Evolutionary conservation across 2,113 vertebrate species (phyloP).

Genomic region (Epinephelus cyanopodus): DNA sequence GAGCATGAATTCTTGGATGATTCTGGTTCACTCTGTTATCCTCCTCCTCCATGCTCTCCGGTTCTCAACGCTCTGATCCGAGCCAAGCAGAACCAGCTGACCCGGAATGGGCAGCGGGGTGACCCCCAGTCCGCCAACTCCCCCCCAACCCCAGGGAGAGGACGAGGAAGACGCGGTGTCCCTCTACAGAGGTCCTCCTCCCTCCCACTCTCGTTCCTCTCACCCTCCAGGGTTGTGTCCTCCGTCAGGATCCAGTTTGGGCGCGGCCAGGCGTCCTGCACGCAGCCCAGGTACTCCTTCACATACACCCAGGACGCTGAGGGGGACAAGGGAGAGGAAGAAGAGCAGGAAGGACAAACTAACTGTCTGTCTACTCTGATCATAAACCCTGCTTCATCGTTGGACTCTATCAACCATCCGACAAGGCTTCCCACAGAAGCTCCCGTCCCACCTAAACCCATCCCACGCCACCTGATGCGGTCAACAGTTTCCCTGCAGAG

Average conservation of each 20-base stretch:
- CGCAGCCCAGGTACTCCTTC: conserved; percentile 89
- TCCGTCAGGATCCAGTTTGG: conserved; percentile 92
- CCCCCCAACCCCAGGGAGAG: conserved; percentile 67
- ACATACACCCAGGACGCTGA: conserved; percentile 81
- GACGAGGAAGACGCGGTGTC: conserved; percentile 63
- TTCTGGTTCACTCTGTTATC: neutral
- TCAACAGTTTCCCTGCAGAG: conserved; percentile 89
- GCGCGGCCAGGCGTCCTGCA: conserved; percentile 86
- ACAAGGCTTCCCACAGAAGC: conserved; percentile 35
- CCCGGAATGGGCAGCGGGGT: conserved; percentile 18
- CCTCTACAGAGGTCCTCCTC: conserved; percentile 92
- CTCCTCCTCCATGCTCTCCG: conserved; percentile 60
- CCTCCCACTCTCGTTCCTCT: conserved; percentile 88
- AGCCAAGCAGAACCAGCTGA: conserved; percentile 82
- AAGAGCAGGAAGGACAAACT: conserved; percentile 58
- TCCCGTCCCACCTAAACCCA: conserved; percentile 70
- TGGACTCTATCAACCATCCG: conserved; percentile 54
- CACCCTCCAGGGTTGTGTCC: conserved; percentile 90
- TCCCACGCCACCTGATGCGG: conserved; percentile 76
- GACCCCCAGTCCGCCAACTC: conserved; percentile 29
- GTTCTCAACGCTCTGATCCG: conserved; percentile 85
- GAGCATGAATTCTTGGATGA: neutral
- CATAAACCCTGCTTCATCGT: conserved; percentile 75
- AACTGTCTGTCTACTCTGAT: conserved; percentile 84
- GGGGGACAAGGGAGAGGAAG: conserved; percentile 68